Evolutionary conservation across 2,113 vertebrate species (phyloP).

Genomic region (Carassius auratus): DNA sequence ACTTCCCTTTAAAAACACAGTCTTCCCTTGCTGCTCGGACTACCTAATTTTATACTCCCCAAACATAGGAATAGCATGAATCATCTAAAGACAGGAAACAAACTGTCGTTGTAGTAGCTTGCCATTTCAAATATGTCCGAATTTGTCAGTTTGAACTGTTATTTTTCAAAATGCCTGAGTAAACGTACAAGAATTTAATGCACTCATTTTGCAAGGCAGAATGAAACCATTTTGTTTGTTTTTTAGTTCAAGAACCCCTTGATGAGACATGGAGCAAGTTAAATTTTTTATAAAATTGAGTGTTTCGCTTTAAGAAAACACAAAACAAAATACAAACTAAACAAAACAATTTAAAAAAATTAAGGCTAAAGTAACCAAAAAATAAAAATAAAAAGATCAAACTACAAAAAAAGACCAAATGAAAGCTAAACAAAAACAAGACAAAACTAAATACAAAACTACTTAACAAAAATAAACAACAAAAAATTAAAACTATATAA

Average conservation of each 20-base stretch:
- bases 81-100: slow-evolving; percentile 48
- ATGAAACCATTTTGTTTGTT: neutral
- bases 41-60: slow-evolving; percentile 44
- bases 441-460: neutral
- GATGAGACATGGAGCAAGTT: neutral
- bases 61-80: slow-evolving; percentile 48
- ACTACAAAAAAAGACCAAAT: too few relatives aligned
- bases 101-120: slow-evolving; percentile 13
- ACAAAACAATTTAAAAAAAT: neutral
- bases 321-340: neutral
- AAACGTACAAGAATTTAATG: neutral
- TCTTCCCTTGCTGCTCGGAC: slow-evolving; percentile 43
- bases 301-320: neutral
- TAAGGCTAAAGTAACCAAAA: too few relatives aligned
- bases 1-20: slow-evolving; percentile 57
- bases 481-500: neutral
- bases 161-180: neutral
- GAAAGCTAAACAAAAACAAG: too few relatives aligned
- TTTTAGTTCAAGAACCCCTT: neutral
- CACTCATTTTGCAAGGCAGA: neutral
- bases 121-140: slow-evolving; percentile 6
- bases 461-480: neutral
- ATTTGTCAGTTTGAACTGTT: neutral
- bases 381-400: too few relatives aligned
- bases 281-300: neutral